A percentile compares a stretch with the other conserved stretches of the same genome.
These are phyloP conservation scores for Oryzias dopingdopingensis DNA, from an alignment of 2,797 vertebrate genomes.

Conservation along the genomic window DNA sequence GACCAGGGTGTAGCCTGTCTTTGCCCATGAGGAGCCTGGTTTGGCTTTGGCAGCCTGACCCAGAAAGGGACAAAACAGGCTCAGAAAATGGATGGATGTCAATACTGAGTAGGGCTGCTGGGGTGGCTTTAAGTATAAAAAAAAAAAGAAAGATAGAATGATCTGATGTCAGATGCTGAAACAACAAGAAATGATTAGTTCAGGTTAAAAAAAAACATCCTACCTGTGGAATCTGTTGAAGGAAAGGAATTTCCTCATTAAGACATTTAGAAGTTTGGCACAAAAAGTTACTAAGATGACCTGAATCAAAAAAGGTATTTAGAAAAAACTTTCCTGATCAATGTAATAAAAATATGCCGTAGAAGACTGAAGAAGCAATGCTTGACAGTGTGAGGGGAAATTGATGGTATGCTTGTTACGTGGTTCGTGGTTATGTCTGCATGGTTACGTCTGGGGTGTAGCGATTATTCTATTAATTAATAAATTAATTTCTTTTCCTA, in stretches of 20 bases:
- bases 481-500: no score
- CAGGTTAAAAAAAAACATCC: constrained; percentile 14
- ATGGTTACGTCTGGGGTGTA: no score
- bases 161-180: constrained; percentile 10
- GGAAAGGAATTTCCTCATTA: constrained; percentile 33
- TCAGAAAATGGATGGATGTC: no score
- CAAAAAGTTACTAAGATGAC: no score
- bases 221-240: constrained; percentile 75
- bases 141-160: constrained; percentile 21
- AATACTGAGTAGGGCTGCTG: neutral
- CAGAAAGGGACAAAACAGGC: no score
- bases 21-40: no score
- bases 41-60: no score
- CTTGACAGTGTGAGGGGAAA: constrained; percentile 60
- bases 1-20: no score
- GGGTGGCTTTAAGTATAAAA: constrained; percentile 48
- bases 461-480: no score
- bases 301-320: no score
- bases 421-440: no score
- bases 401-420: constrained; percentile 53
- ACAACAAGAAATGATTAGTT: neutral
- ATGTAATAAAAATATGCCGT: neutral
- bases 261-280: constrained; percentile 30
- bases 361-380: constrained; percentile 58
- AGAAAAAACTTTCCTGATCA: no score